Base-by-base conservation (phyloP, 1,140 invertebrate species). In the Leptonema lineaticorne region DNA sequence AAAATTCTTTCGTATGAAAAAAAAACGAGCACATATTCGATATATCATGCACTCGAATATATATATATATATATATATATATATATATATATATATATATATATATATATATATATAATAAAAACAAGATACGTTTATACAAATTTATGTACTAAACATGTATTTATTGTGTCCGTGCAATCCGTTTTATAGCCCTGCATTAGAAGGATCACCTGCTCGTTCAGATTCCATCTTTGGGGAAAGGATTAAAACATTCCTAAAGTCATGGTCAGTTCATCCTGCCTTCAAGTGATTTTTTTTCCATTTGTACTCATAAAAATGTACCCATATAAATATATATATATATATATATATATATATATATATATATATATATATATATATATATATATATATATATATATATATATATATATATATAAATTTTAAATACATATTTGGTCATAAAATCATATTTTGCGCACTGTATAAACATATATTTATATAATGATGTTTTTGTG, bases 231-330 rank as follows among this genome's bases (percentile, higher is more conserved):
- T 9, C 22, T 22, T 53, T 53, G 18, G 50, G 50, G 50, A 41
- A 53, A 53, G 50, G 50, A 53, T 53, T 53, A 53, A 53, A 53
- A 53, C 50, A 53, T 53, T 53, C 50, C 50, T 53, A 53, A 53
- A 24, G 20, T 11, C 20, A 24, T 53, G 6, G 50, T 53, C 50
- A 45, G 50, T 53, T 22, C 9, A 46, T 46, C 11, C n/a, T 20
- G 46, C 46, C 46, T 20, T 41, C 37, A 3, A 16, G 37, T 41
- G 37, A 41, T 41, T 41, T 41, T 41, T 41, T n/a, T n/a, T n/a
- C n/a, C n/a, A n/a, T n/a, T n/a, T n/a, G n/a, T n/a, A n/a, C n/a
- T n/a, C n/a, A n/a, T n/a, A 11, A 33, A 6, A 33, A 6, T 33
- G 30, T 33, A 33, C 30, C 5, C 30, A 33, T 11, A 33, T 33